These are phyloP conservation scores for Cephus pygmeus DNA, from an alignment of 2,888 invertebrate species.

Conservation along the genomic window DNA sequence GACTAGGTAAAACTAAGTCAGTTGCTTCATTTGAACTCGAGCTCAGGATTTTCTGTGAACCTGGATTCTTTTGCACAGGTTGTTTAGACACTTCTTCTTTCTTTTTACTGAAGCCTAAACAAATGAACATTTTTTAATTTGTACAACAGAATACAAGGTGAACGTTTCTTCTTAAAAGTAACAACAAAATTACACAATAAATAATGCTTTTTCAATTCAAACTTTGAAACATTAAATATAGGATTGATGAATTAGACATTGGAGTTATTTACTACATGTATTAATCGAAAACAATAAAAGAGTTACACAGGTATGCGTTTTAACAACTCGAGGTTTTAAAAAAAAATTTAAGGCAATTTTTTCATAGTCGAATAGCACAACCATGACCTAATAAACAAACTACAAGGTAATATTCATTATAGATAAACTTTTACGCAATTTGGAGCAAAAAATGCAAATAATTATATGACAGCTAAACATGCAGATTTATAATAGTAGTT, in stretches of 20 bases:
- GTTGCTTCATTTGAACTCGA: not conserved
- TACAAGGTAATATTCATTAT: not conserved
- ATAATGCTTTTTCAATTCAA: not conserved
- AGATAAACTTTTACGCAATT: not conserved
- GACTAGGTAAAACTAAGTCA: not conserved
- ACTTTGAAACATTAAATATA: not conserved
- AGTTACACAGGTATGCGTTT: too few species aligned
- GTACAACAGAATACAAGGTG: not conserved
- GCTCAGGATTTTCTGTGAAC: not conserved
- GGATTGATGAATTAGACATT: too few species aligned
- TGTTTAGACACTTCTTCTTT: not conserved
- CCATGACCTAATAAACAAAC: not conserved
- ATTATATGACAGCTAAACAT: not conserved
- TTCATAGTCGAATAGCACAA: not conserved
- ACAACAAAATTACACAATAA: not conserved
- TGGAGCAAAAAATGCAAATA: not conserved
- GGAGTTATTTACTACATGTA: too few species aligned
- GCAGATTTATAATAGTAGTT: not conserved
- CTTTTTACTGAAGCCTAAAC: not conserved
- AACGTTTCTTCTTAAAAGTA: not conserved
- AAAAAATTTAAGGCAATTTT: not conserved
- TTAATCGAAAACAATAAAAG: too few species aligned
- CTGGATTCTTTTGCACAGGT: not conserved
- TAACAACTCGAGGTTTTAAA: too few species aligned
- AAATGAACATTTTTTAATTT: not conserved